Base-by-base conservation (phyloP, 2,888 invertebrate species). In the Gasteruption jaculator region DNA sequence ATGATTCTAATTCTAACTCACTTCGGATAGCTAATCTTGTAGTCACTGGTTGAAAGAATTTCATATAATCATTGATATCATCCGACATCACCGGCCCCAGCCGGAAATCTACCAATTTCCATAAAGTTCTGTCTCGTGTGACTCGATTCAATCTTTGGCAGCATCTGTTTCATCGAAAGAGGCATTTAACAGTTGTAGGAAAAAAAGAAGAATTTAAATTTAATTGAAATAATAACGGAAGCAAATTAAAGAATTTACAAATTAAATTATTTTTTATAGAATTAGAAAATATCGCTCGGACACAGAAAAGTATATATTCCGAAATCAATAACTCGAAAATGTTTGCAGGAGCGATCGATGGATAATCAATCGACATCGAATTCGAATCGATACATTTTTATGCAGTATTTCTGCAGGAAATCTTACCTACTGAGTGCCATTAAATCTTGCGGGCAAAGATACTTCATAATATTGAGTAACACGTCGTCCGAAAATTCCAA, bases 401-500 rank as follows among this genome's bases (percentile, higher is more conserved):
- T 18, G 15, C 7, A 32, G 12, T 34, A 19, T 21, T 14, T 14
- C 1, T 22, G 38, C 3, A 31, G 12, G n/a, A 18, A 3, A 19
- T 56, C 78, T 73, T 51, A 79, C 78, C 68, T 74, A 51, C 75
- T 77, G 1, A 79, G 48, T 0, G 77, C 73, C 53, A 77, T 74
- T 18, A 78, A 57, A 38, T 78, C 77, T 26, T 62, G 57, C 0
- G 77, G 74, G 0, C 60, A 31, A 29, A 74, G 69, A 50, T 70
- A 59, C 38, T 64, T 58, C 24, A 79, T 56, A 27, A 79, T 75
- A 32, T 64, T 70, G 0, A 78, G 71, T 21, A 81, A 61, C 7
- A 80, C 77, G 53, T 81, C 80, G 52, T 81, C 80, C 0, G 79
- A 79, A 5, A 80, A 62, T 36, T 77, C 74, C 34, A 79, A 56